A percentile compares a stretch with the other conserved stretches of the same genome.
phyloP scores from a whole-genome alignment of 2,888 invertebrate genomes.

The Opisthograptis luteolata region DNA sequence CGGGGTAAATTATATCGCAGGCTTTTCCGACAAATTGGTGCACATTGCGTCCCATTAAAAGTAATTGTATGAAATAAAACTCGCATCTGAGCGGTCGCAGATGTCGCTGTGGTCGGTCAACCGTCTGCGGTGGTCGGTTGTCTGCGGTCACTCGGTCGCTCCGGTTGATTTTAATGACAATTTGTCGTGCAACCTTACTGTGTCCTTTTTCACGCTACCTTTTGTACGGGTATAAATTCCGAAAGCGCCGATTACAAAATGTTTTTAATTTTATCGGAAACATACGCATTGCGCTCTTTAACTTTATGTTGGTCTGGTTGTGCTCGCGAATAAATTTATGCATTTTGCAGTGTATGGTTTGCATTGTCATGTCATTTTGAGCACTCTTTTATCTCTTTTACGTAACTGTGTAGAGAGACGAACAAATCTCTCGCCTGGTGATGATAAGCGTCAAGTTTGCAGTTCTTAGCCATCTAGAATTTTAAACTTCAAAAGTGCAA shows the following conservation, averaged over 20 bases:
- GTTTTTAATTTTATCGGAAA: slow-evolving; percentile 2
- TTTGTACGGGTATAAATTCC: slow-evolving; percentile 6
- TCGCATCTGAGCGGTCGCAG: slow-evolving; percentile 10
- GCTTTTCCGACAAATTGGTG: slow-evolving; percentile 13
- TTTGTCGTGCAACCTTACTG: background rate
- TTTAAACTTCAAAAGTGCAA: too few relatives aligned
- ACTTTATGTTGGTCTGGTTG: background rate
- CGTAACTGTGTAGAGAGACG: too few relatives aligned
- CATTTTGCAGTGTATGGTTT: too few relatives aligned
- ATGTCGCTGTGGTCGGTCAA: slow-evolving; percentile 18
- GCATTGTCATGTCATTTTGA: too few relatives aligned
- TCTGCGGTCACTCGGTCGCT: slow-evolving; percentile 3
- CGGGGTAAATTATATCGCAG: background rate
- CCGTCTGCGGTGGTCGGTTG: slow-evolving; percentile 7
- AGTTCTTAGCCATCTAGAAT: too few relatives aligned
- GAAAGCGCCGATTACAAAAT: background rate
- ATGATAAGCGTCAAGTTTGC: too few relatives aligned
- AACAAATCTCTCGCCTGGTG: too few relatives aligned
- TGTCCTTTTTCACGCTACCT: background rate
- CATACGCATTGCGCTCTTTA: background rate
- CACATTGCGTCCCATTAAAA: slow-evolving; percentile 23
- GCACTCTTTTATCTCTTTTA: too few relatives aligned
- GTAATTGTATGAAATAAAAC: slow-evolving; percentile 26
- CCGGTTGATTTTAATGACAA: slow-evolving; percentile 13
- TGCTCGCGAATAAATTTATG: background rate